Percentiles rank a stretch among this genome's conserved stretches.
Conservation (phyloP, 2,113 vertebrate genomes). For the Hymenochirus boettgeri region DNA sequence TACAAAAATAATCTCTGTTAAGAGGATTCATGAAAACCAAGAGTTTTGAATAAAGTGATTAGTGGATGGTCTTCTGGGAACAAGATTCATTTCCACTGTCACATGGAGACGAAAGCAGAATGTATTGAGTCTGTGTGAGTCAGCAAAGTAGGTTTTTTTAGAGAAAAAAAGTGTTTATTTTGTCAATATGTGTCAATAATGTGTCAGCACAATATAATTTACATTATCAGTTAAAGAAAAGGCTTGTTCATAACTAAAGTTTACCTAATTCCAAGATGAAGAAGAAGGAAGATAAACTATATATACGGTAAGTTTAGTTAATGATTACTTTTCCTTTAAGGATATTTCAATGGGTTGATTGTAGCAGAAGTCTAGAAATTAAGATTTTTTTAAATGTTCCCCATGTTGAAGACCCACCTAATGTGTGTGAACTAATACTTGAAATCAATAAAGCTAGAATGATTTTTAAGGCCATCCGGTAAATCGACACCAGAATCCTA, state of each 20-base stretch:
- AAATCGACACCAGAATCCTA: too few relatives aligned
- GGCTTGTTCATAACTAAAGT: conserved; percentile 45
- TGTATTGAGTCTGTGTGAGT: conserved; percentile 47
- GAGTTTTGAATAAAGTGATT: conserved; percentile 45
- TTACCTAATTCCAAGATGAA: too few relatives aligned
- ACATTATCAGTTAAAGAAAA: conserved; percentile 48
- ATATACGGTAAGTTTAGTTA: too few relatives aligned
- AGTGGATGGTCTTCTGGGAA: conserved; percentile 37
- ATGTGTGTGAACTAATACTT: too few relatives aligned
- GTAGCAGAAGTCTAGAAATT: too few relatives aligned
- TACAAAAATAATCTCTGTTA: conserved; percentile 46
- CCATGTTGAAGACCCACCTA: too few relatives aligned
- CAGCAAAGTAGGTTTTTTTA: conserved; percentile 43
- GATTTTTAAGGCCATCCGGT: too few relatives aligned
- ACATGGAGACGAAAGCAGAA: conserved; percentile 41
- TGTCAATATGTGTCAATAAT: conserved; percentile 46
- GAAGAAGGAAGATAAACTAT: too few relatives aligned
- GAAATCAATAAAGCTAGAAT: too few relatives aligned
- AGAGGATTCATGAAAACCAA: conserved; percentile 45
- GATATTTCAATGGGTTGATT: too few relatives aligned
- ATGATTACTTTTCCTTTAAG: too few relatives aligned
- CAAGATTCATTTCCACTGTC: conserved; percentile 45
- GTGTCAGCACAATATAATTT: conserved; percentile 43
- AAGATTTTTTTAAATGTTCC: too few relatives aligned
- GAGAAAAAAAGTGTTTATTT: conserved; percentile 49